A percentile compares a stretch with the other conserved stretches of the same genome.
Evolutionary conservation across 1,140 invertebrate genomes (phyloP).

Genomic region (Heliconius nattereri): DNA sequence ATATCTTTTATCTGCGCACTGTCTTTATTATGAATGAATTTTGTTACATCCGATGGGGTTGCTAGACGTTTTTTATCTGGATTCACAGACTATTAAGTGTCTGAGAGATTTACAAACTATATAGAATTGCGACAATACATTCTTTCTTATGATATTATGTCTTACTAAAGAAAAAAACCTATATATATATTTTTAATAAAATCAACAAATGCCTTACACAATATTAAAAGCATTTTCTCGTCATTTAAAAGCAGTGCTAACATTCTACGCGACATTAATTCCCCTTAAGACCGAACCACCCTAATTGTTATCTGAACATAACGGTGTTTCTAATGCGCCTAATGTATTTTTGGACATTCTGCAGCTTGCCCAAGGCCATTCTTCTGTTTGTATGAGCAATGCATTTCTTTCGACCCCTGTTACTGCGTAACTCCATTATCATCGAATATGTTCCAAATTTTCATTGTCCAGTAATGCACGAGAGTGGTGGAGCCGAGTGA

Average conservation of each 20-base stretch:
- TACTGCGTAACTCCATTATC: conserved; percentile 75
- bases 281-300: conserved; percentile 74
- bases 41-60: conserved; percentile 42
- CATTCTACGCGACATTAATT: conserved; percentile 64
- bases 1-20: conserved; percentile 62
- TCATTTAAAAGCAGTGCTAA: conserved; percentile 49
- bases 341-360: conserved; percentile 81
- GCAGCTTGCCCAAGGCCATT: conserved; percentile 77
- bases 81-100: neutral
- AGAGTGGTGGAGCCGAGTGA: conserved; percentile 51
- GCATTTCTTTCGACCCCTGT: conserved; percentile 58
- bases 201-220: neutral
- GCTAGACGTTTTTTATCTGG: conserved; percentile 34
- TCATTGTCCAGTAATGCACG: conserved; percentile 71
- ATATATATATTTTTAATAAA: neutral
- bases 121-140: neutral
- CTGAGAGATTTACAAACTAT: conserved; percentile 21
- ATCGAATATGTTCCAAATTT: conserved; percentile 79
- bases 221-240: conserved; percentile 28
- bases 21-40: conserved; percentile 71
- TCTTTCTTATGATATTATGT: neutral
- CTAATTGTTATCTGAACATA: conserved; percentile 80
- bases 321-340: conserved; percentile 79
- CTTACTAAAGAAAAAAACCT: neutral
- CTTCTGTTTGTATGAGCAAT: conserved; percentile 75